Evolutionary conservation across 2,797 vertebrate genomes (phyloP), one percentile per base, ranked within the genome.

Genomic region (Lepidocolaptes lacrymiger): DNA sequence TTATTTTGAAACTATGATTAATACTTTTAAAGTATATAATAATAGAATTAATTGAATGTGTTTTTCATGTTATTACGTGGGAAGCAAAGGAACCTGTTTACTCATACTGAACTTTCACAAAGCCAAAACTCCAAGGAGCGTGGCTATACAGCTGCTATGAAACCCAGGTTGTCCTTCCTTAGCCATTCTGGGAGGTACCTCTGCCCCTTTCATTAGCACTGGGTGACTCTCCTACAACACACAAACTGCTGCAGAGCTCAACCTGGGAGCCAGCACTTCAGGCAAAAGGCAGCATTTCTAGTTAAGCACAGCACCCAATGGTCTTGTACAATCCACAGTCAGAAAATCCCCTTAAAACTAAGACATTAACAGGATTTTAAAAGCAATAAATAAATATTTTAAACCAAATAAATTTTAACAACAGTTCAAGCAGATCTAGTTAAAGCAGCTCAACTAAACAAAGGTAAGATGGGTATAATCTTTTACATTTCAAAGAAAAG

Each of bases 341-440:
- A 58, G 71, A 56, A 91, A 93, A 96, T 34, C 83, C 73, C 58
- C 58, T 58, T 84, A 79, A 81, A 93, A 58, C 36, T 23, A 73
- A 93, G 88, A 49, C 32, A 24, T 72, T 95, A 78, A 78, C 9
- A 18, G 76, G 85, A 88, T 95, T 94, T 93, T 37, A 2, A 81
- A 91, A 91, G 88, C 69, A 81, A 93, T 68, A 88, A 74, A 88
- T 71, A 52, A 75, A 49, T 91, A 62, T 89, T 95, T 75, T 43
- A 92, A 91, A 43, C 10, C 19, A 1, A 56, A 85, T 85, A 82
- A 10, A 89, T 91, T 91, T 92, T 87, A 92, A 82, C 67, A 82
- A 48, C 32, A 11, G 49, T 75, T 93, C 67, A 73, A 91, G 59
- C 30, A 91, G 77, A 88, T 86, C 77, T 81, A 69, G 69, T 89